These are phyloP conservation scores for Sisyra nigra DNA, from an alignment of 2,888 invertebrate species.

Conservation along the genomic window DNA sequence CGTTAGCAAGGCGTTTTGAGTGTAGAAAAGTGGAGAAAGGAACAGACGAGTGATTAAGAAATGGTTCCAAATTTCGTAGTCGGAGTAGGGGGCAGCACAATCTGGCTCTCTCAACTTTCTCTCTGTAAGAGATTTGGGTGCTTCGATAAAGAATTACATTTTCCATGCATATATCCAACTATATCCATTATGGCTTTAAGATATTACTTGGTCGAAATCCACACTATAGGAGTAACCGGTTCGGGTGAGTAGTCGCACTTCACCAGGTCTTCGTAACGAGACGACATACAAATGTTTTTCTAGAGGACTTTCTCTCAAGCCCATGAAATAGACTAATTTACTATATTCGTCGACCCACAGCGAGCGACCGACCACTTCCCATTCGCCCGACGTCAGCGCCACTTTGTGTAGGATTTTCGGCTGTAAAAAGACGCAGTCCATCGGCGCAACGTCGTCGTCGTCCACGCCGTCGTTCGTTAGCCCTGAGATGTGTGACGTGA, in stretches of 20 bases:
- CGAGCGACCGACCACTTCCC: conserved; percentile 76
- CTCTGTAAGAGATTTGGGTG: too few species aligned
- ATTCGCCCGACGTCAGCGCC: conserved; percentile 75
- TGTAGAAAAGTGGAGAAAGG: too few species aligned
- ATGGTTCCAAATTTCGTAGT: too few species aligned
- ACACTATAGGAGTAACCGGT: conserved; percentile 76
- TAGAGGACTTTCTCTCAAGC: conserved; percentile 74
- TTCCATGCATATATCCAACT: not conserved
- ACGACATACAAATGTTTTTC: conserved; percentile 88
- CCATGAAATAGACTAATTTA: conserved; percentile 80
- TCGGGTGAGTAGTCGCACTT: conserved; percentile 59
- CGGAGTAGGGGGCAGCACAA: too few species aligned
- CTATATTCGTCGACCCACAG: conserved; percentile 74
- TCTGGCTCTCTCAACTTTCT: too few species aligned
- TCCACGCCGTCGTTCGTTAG: conserved; percentile 36
- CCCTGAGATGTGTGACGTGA: conserved; percentile 43
- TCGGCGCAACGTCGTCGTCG: conserved; percentile 30
- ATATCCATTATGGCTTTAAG: not conserved
- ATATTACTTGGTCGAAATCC: conserved; percentile 54
- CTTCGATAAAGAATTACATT: too few species aligned
- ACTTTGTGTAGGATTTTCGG: conserved; percentile 53
- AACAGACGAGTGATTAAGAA: too few species aligned
- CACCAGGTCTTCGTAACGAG: conserved; percentile 51
- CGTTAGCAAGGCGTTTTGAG: too few species aligned
- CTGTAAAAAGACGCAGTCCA: conserved; percentile 32